Evolutionary conservation across 2,113 vertebrate species (phyloP).

Genomic region (Tragelaphus imberbis): DNA sequence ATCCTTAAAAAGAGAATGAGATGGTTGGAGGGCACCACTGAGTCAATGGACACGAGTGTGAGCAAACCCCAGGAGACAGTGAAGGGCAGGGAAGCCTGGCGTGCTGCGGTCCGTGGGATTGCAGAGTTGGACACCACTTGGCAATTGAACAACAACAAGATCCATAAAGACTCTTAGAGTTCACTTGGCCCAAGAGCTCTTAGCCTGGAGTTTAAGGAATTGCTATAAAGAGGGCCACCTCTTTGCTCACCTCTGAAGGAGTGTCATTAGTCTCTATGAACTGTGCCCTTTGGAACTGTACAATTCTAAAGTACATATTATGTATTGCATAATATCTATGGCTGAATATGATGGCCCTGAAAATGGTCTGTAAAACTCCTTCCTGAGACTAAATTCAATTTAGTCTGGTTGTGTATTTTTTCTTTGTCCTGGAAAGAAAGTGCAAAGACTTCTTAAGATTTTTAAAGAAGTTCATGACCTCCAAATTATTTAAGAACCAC

Average conservation of each 20-base stretch:
- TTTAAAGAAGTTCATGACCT: neutral
- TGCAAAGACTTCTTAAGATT: neutral
- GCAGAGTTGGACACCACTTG: neutral
- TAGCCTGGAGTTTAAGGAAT: neutral
- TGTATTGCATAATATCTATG: neutral
- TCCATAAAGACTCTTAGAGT: neutral
- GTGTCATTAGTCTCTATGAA: neutral
- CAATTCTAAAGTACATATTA: neutral
- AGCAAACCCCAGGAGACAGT: neutral
- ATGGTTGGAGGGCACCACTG: neutral
- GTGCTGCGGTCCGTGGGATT: fast-evolving
- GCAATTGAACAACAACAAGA: neutral
- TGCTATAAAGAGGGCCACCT: neutral
- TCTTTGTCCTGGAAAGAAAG: neutral
- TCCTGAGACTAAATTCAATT: neutral
- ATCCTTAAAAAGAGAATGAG: neutral
- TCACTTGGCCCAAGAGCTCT: neutral
- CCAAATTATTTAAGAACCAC: neutral
- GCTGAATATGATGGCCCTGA: neutral
- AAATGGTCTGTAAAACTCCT: neutral
- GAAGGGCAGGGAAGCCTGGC: neutral
- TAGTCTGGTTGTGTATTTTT: neutral
- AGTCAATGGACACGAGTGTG: neutral
- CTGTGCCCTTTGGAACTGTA: neutral
- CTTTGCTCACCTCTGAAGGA: neutral